Conservation (phyloP, 1,140 invertebrate species). For the Atta texana region DNA sequence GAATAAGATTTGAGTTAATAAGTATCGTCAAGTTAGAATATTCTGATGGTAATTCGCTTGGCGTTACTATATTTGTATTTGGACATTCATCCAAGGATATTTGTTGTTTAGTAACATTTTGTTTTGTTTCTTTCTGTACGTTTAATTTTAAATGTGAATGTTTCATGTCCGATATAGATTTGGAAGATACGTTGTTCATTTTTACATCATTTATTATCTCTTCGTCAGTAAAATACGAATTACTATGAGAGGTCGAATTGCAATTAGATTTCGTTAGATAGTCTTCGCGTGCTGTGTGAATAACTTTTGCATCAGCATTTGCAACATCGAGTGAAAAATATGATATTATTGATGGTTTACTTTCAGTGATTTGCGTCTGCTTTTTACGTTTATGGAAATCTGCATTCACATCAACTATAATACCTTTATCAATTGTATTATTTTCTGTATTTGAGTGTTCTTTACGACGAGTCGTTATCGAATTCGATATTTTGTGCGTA, state of each 20-base stretch:
- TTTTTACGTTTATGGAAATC: neutral
- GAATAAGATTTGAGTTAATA: neutral
- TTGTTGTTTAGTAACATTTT: neutral
- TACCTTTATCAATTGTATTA: neutral
- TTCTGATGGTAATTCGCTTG: neutral
- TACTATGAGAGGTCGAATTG: slow-evolving; percentile 54
- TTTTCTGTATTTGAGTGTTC: neutral
- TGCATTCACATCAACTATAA: neutral
- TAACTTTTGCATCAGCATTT: neutral
- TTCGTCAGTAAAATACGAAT: slow-evolving; percentile 63
- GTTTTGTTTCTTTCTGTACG: neutral
- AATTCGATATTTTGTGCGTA: neutral
- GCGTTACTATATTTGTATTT: neutral
- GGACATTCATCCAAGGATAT: neutral
- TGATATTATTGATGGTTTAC: slow-evolving; percentile 3
- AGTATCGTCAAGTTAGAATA: neutral
- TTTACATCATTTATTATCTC: slow-evolving; percentile 29
- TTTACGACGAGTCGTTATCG: neutral
- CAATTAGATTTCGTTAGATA: slow-evolving; percentile 32
- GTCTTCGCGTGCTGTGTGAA: neutral
- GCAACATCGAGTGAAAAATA: neutral
- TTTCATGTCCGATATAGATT: neutral
- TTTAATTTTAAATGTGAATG: neutral
- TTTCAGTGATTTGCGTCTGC: slow-evolving; percentile 1
- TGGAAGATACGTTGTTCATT: slow-evolving; percentile 21